Base-by-base conservation (phyloP, 1,140 invertebrate species). In the Acyrthosiphon pisum region DNA sequence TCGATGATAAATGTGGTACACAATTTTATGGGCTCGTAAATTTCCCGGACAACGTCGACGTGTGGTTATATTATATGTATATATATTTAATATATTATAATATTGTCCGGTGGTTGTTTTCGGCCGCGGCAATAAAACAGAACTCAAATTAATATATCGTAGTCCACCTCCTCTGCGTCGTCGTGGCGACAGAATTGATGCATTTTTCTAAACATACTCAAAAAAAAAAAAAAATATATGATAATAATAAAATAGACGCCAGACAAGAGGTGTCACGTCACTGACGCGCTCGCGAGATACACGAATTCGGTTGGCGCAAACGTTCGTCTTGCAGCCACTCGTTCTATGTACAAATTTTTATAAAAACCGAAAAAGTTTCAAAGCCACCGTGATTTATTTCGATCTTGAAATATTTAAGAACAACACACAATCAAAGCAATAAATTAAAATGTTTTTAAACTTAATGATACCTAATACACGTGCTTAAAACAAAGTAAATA, bases 1-100 rank as follows among this genome's bases (percentile, higher is more conserved):
- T 89, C 23, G 48, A 89, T 41, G 88, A 56, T 89, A 89, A 89
- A 89, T 41, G 50, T 48, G 87, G 48, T 89, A 89, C 88, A 53
- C 88, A 37, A 56, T 89, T 89, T 89, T 89, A 89, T 89, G 88
- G 48, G 88, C 50, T 89, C 88, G 88, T 89, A 89, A 89, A 89
- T 89, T 56, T 89, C 22, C 9, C 14, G 18, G 46, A 87, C 86
- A 50, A 30, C 86, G 14, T n/a, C 22, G 37, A 84, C 37, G 23
- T 84, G 35, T 0, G 14, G 20, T 44, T 41, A 41, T 41, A 84
- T 84, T 41, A 37, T 84, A 86, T 41, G 6, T 50, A 2, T 41
- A 86, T 41, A 53, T 53, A 22, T n/a, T n/a, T n/a, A n/a, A n/a
- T 11, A 22, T 53, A 50, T 50, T 50, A 50, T 48, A 41, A 87